phyloP scores from a whole-genome alignment of 1,140 invertebrate genomes.

The Dufourea novaeangliae region DNA sequence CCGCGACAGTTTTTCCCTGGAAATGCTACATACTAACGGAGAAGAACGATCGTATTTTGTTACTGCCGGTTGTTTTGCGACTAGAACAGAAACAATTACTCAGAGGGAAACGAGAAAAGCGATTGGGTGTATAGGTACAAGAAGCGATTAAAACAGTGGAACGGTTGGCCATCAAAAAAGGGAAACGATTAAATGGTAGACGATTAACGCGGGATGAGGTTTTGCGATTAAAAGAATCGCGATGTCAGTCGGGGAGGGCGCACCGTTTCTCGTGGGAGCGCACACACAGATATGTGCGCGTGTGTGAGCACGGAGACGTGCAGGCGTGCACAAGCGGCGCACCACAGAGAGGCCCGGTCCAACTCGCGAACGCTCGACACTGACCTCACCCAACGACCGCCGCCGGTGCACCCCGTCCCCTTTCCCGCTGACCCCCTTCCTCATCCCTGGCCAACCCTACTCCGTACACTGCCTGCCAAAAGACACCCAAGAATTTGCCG shows the following conservation, averaged over 20 bases:
- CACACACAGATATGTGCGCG: neutral
- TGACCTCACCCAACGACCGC: conserved; percentile 80
- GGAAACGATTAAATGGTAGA: no score
- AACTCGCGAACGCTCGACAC: conserved; percentile 79
- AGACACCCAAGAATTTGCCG: conserved; percentile 75
- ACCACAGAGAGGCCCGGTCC: conserved; percentile 75
- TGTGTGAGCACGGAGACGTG: conserved; percentile 38
- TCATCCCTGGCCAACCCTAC: conserved; percentile 55
- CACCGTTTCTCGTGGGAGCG: conserved; percentile 19
- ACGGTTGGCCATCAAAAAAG: no score
- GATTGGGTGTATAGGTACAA: no score
- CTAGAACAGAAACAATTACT: no score
- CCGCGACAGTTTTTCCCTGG: neutral
- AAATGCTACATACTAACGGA: no score
- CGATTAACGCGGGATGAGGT: neutral
- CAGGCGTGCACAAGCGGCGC: conserved; percentile 51
- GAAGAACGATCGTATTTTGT: no score
- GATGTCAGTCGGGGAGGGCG: neutral
- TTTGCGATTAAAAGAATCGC: neutral
- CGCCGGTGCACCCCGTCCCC: conserved; percentile 52
- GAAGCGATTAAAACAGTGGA: no score
- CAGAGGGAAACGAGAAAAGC: no score
- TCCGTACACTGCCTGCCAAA: conserved; percentile 78
- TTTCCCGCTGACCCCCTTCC: conserved; percentile 36
- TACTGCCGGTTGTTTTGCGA: no score